A percentile compares a stretch with the other conserved stretches of the same genome.
Conservation (phyloP, 2,797 vertebrate species). For the Toxotes lorentzi region DNA sequence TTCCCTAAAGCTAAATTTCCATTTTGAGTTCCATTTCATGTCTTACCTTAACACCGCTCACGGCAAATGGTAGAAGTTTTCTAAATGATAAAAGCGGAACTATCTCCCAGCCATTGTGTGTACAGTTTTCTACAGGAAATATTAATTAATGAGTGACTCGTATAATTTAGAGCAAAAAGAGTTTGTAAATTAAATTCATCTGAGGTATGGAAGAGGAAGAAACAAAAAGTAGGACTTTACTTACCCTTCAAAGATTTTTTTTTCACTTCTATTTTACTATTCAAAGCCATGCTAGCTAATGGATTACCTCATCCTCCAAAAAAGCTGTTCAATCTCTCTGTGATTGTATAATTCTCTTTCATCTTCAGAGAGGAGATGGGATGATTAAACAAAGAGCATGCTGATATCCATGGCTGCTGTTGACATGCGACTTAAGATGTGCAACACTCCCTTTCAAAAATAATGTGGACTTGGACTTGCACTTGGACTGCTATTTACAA, state of each 20-base stretch:
- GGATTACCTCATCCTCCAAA: constrained; percentile 83
- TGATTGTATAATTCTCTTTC: constrained; percentile 84
- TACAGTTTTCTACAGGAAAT: constrained; percentile 58
- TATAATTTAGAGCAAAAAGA: constrained; percentile 42
- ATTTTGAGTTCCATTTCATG: constrained; percentile 62
- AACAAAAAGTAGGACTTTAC: constrained; percentile 64
- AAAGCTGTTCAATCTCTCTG: constrained; percentile 74
- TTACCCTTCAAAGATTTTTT: constrained; percentile 55
- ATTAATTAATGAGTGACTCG: constrained; percentile 71
- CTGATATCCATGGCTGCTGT: constrained; percentile 71
- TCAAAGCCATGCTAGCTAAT: constrained; percentile 78
- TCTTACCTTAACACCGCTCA: constrained; percentile 61
- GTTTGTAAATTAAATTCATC: constrained; percentile 67
- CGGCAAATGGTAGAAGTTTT: constrained; percentile 52
- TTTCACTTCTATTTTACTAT: constrained; percentile 67
- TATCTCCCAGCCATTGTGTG: constrained; percentile 56
- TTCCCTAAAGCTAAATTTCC: constrained; percentile 59
- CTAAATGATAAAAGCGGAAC: constrained; percentile 57
- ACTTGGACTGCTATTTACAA: constrained; percentile 31
- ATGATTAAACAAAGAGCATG: constrained; percentile 77
- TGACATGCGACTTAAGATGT: constrained; percentile 71
- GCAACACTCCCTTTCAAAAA: constrained; percentile 68
- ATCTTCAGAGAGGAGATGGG: constrained; percentile 80
- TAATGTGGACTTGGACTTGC: constrained; percentile 53
- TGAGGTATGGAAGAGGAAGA: constrained; percentile 38